Conservation (phyloP, 2,888 invertebrate species). For the Dione juno region DNA sequence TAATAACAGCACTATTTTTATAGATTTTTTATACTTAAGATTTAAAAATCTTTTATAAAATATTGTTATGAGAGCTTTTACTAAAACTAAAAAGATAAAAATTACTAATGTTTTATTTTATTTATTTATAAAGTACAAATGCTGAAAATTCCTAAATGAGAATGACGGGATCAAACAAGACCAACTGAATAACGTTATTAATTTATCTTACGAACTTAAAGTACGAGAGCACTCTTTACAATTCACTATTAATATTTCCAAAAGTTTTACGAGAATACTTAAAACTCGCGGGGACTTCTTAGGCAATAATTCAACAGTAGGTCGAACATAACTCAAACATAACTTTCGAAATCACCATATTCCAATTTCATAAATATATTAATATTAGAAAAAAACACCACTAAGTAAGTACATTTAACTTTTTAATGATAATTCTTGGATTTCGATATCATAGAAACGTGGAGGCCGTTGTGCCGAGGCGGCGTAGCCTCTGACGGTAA, state of each 20-base stretch:
- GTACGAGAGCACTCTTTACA: conserved; percentile 43
- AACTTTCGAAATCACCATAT: conserved; percentile 28
- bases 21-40: too few relatives aligned
- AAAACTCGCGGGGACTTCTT: conserved; percentile 44
- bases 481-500: too few relatives aligned
- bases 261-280: conserved; percentile 45
- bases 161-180: conserved; percentile 27
- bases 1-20: too few relatives aligned
- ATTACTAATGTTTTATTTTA: background rate
- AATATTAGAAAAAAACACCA: conserved; percentile 11
- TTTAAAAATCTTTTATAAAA: background rate
- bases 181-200: conserved; percentile 35
- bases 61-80: background rate
- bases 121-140: conserved; percentile 17
- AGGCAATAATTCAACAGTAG: conserved; percentile 45
- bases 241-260: conserved; percentile 45
- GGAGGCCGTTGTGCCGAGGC: too few relatives aligned
- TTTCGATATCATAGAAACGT: too few relatives aligned
- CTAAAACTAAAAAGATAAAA: background rate
- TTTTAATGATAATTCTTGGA: too few relatives aligned
- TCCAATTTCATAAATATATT: conserved; percentile 14
- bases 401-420: background rate
- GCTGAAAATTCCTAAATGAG: conserved; percentile 19
- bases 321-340: conserved; percentile 36
- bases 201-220: conserved; percentile 37